Evolutionary conservation across 1,140 invertebrate genomes (phyloP).

Genomic region (Drosophila insularis): DNA sequence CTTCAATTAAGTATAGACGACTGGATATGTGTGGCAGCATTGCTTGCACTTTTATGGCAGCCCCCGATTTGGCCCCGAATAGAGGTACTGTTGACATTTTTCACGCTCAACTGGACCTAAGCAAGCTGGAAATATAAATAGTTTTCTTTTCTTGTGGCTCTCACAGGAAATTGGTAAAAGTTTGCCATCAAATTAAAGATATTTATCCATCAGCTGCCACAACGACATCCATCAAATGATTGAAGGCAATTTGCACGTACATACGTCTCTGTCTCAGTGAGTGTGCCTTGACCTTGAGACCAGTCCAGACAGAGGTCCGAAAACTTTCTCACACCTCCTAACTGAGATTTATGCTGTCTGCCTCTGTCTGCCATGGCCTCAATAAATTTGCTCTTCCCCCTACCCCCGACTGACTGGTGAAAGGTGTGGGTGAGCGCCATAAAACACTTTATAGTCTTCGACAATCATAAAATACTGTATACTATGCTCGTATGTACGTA

Average conservation of each 20-base stretch:
- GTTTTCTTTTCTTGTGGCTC: background rate
- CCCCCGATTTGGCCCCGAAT: conserved; percentile 21
- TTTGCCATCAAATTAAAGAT: conserved; percentile 38
- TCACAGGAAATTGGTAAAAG: conserved; percentile 52
- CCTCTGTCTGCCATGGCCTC: conserved; percentile 41
- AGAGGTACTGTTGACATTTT: conserved; percentile 32
- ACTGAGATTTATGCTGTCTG: conserved; percentile 70
- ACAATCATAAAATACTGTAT: conserved; percentile 42
- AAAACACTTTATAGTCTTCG: conserved; percentile 64
- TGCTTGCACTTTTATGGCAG: conserved; percentile 69
- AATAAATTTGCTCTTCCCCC: conserved; percentile 51
- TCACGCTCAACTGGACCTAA: conserved; percentile 29
- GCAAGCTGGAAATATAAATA: background rate
- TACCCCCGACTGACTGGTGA: conserved; percentile 17
- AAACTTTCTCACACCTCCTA: conserved; percentile 9
- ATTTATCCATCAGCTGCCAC: conserved; percentile 31
- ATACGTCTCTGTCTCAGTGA: background rate
- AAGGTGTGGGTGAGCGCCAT: conserved; percentile 50
- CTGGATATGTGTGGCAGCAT: conserved; percentile 17
- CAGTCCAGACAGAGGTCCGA: conserved; percentile 12
- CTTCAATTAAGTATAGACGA: conserved; percentile 37
- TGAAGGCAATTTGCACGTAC: conserved; percentile 64
- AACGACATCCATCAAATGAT: conserved; percentile 53
- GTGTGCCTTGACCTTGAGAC: conserved; percentile 63
- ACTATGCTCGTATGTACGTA: conserved; percentile 9